phyloP scores from a whole-genome alignment of 1,140 invertebrate species.

The Heliconius hewitsoni region DNA sequence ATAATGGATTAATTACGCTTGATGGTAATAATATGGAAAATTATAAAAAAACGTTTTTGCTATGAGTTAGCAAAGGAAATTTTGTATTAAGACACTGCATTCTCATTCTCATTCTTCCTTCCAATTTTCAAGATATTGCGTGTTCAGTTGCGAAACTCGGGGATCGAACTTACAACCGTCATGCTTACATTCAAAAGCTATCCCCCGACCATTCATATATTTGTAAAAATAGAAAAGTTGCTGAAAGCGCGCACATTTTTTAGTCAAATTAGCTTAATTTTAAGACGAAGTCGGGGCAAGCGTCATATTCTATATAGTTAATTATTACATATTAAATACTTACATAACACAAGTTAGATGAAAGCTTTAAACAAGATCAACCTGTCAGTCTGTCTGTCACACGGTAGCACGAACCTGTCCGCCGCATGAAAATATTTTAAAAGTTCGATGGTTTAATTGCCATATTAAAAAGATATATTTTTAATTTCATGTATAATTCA shows the following conservation, averaged over 20 bases:
- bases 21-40: too few relatives aligned
- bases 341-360: background rate
- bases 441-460: background rate
- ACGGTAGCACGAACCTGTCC: background rate
- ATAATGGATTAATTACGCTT: too few relatives aligned
- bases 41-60: too few relatives aligned
- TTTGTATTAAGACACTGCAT: too few relatives aligned
- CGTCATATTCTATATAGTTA: too few relatives aligned
- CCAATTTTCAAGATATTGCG: too few relatives aligned
- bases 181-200: background rate
- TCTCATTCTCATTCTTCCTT: rapidly evolving
- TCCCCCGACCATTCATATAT: background rate
- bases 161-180: background rate
- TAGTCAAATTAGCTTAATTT: too few relatives aligned
- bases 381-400: conserved; percentile 6
- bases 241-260: too few relatives aligned
- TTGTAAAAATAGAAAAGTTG: background rate
- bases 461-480: background rate
- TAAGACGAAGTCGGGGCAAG: too few relatives aligned
- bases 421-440: background rate
- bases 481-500: too few relatives aligned
- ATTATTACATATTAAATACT: conserved; percentile 1
- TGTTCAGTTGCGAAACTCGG: too few relatives aligned
- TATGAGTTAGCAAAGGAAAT: too few relatives aligned
- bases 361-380: conserved; percentile 2